Conservation (phyloP, 2,113 vertebrate species). For the Oreochromis tanganicae region DNA sequence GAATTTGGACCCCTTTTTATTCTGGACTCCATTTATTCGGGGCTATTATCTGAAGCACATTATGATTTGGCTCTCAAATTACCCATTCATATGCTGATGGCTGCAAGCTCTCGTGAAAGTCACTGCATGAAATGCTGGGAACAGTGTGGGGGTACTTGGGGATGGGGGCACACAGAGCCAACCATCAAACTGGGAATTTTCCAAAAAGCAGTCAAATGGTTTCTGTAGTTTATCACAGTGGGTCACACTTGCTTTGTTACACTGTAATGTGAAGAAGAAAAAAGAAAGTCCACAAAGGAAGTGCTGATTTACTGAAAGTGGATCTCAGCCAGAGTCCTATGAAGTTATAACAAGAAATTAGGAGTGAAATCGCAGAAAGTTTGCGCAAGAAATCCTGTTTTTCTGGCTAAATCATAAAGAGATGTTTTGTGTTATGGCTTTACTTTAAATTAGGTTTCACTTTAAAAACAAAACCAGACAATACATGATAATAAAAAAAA, state of each 20-base stretch:
- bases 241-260: not conserved
- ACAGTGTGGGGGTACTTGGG: not conserved
- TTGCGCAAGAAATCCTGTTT: not conserved
- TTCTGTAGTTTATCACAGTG: not conserved
- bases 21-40: not conserved
- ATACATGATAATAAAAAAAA: not conserved
- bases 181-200: not conserved
- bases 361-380: not conserved
- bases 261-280: not conserved
- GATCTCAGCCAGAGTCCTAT: not conserved
- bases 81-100: not conserved
- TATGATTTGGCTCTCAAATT: not conserved
- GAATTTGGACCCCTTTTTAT: not conserved
- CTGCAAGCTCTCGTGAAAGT: not conserved
- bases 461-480: not conserved
- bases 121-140: not conserved
- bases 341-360: not conserved
- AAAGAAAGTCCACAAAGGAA: not conserved
- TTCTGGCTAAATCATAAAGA: not conserved
- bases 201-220: not conserved
- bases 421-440: not conserved
- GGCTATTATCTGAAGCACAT: not conserved
- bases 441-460: not conserved
- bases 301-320: not conserved
- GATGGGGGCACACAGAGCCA: not conserved